Percentiles rank a stretch among this genome's conserved stretches.
Conservation (phyloP, 2,797 vertebrate genomes). For the Paguma larvata region DNA sequence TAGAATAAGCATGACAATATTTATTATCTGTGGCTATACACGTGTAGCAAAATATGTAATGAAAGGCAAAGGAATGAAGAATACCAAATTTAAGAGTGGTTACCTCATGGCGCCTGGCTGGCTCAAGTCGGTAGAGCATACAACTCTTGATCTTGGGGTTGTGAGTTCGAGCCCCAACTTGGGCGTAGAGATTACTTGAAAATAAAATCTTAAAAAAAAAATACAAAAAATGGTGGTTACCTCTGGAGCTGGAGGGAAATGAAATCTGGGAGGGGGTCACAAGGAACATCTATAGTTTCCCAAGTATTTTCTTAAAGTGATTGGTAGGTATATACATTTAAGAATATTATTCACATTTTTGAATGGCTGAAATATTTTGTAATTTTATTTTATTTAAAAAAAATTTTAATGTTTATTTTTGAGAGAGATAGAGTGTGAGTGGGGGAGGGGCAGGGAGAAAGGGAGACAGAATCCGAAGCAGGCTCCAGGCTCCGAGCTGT, state of each 20-base stretch:
- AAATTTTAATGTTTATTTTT: too few relatives aligned
- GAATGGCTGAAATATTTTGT: neutral
- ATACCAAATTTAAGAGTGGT: neutral
- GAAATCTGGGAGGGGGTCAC: neutral
- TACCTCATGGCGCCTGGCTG: too few relatives aligned
- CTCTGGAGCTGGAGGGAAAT: neutral
- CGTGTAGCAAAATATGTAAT: neutral
- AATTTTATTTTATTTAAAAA: neutral
- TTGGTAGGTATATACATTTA: neutral
- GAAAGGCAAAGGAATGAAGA: neutral
- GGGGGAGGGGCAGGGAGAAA: too few relatives aligned
- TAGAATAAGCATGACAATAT: neutral
- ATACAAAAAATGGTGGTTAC: too few relatives aligned
- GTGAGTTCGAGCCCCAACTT: too few relatives aligned
- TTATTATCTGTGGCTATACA: neutral
- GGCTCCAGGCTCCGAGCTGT: too few relatives aligned
- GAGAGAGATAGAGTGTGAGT: too few relatives aligned
- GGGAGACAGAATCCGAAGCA: too few relatives aligned
- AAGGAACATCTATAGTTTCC: neutral
- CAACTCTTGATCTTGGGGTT: too few relatives aligned
- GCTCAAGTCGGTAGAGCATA: too few relatives aligned
- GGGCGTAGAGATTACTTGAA: too few relatives aligned
- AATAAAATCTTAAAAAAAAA: too few relatives aligned
- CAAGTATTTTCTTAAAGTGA: constrained; percentile 1
- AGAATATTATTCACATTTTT: constrained; percentile 21